Evolutionary conservation across 2,888 invertebrate genomes (phyloP).

Genomic region (Amphimallon solstitiale): DNA sequence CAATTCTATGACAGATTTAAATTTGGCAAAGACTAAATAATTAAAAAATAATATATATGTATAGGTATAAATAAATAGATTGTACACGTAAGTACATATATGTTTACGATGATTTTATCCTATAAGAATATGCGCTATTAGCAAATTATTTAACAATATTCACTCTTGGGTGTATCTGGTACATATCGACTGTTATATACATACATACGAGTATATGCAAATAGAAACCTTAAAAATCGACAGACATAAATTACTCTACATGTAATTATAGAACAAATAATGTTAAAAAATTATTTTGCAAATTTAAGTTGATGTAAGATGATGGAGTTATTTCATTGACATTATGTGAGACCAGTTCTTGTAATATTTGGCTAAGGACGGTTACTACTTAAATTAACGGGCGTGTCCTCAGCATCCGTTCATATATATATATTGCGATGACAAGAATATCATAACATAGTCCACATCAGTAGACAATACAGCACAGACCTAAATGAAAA

Average conservation of each 20-base stretch:
- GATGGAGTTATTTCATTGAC: constrained; percentile 30
- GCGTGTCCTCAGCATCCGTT: constrained; percentile 23
- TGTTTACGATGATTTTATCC: too few species aligned
- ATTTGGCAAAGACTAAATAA: too few species aligned
- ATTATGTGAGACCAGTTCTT: constrained; percentile 24
- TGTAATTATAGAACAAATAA: background rate
- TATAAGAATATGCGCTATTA: too few species aligned
- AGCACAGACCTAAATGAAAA: constrained; percentile 66
- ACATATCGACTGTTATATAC: too few species aligned
- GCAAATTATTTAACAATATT: too few species aligned
- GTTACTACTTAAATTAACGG: constrained; percentile 27
- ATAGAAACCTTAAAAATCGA: background rate
- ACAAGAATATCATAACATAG: constrained; percentile 26
- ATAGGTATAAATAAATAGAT: too few species aligned
- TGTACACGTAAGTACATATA: too few species aligned
- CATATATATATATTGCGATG: constrained; percentile 37
- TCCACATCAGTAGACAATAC: constrained; percentile 37
- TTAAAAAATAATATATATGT: too few species aligned
- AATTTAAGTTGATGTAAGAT: constrained; percentile 24
- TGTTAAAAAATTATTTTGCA: constrained; percentile 29
- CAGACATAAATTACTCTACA: background rate
- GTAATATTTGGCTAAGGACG: constrained; percentile 21
- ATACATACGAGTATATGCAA: too few species aligned
- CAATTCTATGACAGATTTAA: too few species aligned
- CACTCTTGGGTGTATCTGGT: too few species aligned